These are phyloP conservation scores for Sinocyclocheilus rhinocerous DNA, from an alignment of 2,113 vertebrate species.

Conservation along the genomic window DNA sequence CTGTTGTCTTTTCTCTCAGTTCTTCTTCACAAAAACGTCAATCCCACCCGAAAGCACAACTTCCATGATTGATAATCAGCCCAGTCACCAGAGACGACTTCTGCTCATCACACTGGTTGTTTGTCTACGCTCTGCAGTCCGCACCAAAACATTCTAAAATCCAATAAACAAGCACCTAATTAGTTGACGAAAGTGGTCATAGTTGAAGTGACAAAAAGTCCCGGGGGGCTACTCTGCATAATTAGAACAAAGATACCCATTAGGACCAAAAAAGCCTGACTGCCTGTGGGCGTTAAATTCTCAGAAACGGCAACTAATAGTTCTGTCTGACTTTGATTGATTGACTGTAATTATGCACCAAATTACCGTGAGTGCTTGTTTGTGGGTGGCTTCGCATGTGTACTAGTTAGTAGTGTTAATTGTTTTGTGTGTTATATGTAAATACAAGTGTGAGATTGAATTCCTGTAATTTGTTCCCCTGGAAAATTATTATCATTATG, in stretches of 20 bases:
- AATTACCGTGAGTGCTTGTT: not conserved
- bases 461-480: not conserved
- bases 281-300: not conserved
- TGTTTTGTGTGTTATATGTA: conserved; percentile 15
- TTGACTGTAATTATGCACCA: not conserved
- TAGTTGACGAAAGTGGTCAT: not conserved
- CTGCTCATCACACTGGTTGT: conserved; percentile 25
- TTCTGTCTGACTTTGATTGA: conserved; percentile 21
- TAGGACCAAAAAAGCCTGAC: not conserved
- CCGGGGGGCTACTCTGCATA: not conserved
- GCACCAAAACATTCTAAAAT: not conserved
- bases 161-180: conserved; percentile 16
- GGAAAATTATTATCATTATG: not conserved
- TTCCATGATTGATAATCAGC: not conserved
- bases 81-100: conserved; percentile 11
- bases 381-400: not conserved
- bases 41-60: not conserved
- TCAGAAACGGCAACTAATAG: not conserved
- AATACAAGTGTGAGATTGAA: not conserved
- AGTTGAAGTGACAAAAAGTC: conserved; percentile 3
- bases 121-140: not conserved
- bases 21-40: not conserved
- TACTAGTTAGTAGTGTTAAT: not conserved
- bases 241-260: conserved; percentile 17
- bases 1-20: not conserved